These are phyloP conservation scores for Lydus trimaculatus DNA, from an alignment of 2,888 invertebrate species.

Conservation along the genomic window DNA sequence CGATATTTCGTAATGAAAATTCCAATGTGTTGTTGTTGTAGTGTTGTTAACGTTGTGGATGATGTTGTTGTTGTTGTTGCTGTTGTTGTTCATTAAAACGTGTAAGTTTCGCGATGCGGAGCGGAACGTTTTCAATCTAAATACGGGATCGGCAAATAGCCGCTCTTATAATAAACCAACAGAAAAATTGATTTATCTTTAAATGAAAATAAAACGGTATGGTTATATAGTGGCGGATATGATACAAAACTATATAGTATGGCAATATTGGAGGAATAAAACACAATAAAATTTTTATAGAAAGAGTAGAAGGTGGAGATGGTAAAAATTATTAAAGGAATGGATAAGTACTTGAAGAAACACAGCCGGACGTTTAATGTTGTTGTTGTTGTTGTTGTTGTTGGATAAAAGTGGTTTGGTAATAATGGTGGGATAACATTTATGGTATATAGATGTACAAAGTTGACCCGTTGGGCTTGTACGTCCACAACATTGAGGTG, in stretches of 20 bases:
- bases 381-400: constrained; percentile 3
- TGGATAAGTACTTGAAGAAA: neutral
- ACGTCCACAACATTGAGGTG: neutral
- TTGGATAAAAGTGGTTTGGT: constrained; percentile 7
- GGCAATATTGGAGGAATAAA: neutral
- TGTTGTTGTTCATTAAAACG: constrained; percentile 24
- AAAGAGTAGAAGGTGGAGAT: neutral
- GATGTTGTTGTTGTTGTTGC: neutral
- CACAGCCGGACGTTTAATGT: neutral
- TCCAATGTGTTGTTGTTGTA: constrained; percentile 16
- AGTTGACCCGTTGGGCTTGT: constrained; percentile 8
- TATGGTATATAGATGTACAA: constrained; percentile 3
- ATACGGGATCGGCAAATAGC: constrained; percentile 30
- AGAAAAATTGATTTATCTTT: constrained; percentile 45
- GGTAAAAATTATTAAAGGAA: neutral
- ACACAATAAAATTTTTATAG: neutral
- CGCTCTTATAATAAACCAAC: constrained; percentile 38
- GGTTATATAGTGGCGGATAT: constrained; percentile 22
- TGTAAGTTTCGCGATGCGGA: constrained; percentile 19
- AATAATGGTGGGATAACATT: constrained; percentile 18
- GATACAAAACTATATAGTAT: neutral
- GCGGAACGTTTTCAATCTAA: constrained; percentile 24
- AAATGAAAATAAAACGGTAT: constrained; percentile 37
- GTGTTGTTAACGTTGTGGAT: neutral
- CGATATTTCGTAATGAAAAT: constrained; percentile 22